These are phyloP conservation scores for Pseudomyrmex concolor DNA, from an alignment of 1,140 invertebrate species.

Conservation along the genomic window DNA sequence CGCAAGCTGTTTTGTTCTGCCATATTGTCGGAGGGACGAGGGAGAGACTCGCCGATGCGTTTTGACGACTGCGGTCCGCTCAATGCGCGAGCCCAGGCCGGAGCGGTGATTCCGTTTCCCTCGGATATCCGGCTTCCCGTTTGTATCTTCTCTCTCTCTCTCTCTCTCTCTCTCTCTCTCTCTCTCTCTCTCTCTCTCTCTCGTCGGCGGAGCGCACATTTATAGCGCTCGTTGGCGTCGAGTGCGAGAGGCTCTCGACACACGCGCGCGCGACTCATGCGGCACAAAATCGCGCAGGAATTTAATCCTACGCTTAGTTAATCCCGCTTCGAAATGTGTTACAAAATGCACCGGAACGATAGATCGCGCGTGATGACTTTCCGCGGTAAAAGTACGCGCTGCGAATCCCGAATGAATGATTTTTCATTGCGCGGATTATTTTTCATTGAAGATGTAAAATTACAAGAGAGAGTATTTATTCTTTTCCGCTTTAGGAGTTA, in stretches of 20 bases:
- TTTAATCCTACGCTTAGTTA: slow-evolving; percentile 45
- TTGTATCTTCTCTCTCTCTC: not conserved
- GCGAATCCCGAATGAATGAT: not conserved
- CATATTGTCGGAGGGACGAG: slow-evolving; percentile 6
- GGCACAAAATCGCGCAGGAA: slow-evolving; percentile 35
- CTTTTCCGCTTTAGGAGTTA: not conserved
- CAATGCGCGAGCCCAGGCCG: slow-evolving; percentile 27
- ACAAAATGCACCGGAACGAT: not conserved
- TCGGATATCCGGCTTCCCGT: slow-evolving; percentile 32
- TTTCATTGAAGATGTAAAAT: not conserved
- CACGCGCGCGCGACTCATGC: not conserved
- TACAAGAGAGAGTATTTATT: slow-evolving; percentile 6
- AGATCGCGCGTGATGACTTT: slow-evolving; percentile 12
- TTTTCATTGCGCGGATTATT: not conserved
- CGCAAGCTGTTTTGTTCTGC: slow-evolving; percentile 49
- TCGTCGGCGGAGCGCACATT: slow-evolving; percentile 3
- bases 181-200: not conserved
- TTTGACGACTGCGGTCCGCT: slow-evolving; percentile 45
- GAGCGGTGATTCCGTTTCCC: slow-evolving; percentile 39
- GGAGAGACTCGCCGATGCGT: slow-evolving; percentile 13
- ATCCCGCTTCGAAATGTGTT: slow-evolving; percentile 1
- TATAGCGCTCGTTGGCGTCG: slow-evolving; percentile 25
- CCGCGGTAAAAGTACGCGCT: not conserved
- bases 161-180: not conserved
- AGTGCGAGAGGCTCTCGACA: not conserved